Conservation (phyloP, 2,113 vertebrate genomes). For the Alaudala cheleensis region DNA sequence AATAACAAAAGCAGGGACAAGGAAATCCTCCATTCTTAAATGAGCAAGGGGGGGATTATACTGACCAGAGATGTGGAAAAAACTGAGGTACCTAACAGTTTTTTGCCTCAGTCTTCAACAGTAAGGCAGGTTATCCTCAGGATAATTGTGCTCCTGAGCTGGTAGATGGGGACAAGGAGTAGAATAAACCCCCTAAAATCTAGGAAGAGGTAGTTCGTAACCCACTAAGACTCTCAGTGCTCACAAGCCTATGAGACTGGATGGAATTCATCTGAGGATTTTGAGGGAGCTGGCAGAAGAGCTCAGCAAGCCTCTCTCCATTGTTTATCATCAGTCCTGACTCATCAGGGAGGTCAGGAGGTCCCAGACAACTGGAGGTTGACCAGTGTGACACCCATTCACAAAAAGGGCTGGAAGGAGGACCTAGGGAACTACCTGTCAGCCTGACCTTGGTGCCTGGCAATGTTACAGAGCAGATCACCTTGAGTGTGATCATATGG, state of each 20-base stretch:
- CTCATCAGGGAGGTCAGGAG: background rate
- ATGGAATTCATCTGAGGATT: background rate
- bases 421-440: background rate
- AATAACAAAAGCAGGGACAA: background rate
- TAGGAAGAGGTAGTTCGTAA: background rate
- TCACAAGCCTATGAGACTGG: background rate
- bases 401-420: background rate
- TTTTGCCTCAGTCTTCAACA: background rate
- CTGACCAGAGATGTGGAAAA: background rate
- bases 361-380: background rate
- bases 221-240: background rate
- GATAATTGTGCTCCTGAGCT: background rate
- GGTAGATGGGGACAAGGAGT: background rate
- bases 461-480: no score
- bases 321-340: background rate
- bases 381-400: no score
- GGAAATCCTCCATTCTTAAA: background rate
- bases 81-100: accelerated
- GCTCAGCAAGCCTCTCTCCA: background rate
- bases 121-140: background rate
- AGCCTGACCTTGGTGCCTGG: background rate
- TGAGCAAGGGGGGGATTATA: background rate
- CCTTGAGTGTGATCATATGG: background rate
- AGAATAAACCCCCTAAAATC: background rate
- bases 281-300: background rate